Conservation (phyloP, 1,140 invertebrate species). For the Plectrocnemia conspersa region DNA sequence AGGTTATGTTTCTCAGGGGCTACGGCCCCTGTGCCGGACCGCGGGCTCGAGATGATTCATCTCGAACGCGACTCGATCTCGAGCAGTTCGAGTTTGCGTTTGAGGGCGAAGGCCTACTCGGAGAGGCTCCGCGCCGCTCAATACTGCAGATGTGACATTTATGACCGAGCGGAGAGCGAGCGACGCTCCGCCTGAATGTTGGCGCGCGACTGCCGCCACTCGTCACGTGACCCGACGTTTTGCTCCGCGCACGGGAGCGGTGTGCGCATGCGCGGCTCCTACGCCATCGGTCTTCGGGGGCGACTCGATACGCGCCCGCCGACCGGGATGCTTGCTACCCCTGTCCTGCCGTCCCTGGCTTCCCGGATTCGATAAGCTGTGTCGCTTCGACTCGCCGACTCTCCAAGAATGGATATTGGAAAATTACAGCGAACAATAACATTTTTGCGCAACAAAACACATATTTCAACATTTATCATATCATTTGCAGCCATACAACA, state of each 20-base stretch:
- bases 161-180: slow-evolving; percentile 5
- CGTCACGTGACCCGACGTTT: slow-evolving; percentile 54
- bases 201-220: slow-evolving; percentile 47
- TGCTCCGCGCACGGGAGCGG: slow-evolving; percentile 48
- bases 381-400: too few relatives aligned
- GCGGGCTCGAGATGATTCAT: too few relatives aligned
- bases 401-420: too few relatives aligned
- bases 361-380: too few relatives aligned
- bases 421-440: too few relatives aligned
- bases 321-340: too few relatives aligned
- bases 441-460: too few relatives aligned
- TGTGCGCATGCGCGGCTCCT: slow-evolving; percentile 39
- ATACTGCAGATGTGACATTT: slow-evolving; percentile 20
- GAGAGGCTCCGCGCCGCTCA: not conserved
- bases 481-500: too few relatives aligned
- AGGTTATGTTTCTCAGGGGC: too few relatives aligned
- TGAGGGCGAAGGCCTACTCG: not conserved
- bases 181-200: slow-evolving; percentile 16
- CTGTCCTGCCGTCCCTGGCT: too few relatives aligned
- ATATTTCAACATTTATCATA: too few relatives aligned
- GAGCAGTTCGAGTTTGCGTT: not conserved
- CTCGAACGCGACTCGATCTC: too few relatives aligned
- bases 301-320: not conserved
- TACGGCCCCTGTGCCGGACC: not conserved
- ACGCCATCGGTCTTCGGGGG: slow-evolving; percentile 1